Evolutionary conservation across 1,140 invertebrate species (phyloP).

Genomic region (Fopius arisanus): DNA sequence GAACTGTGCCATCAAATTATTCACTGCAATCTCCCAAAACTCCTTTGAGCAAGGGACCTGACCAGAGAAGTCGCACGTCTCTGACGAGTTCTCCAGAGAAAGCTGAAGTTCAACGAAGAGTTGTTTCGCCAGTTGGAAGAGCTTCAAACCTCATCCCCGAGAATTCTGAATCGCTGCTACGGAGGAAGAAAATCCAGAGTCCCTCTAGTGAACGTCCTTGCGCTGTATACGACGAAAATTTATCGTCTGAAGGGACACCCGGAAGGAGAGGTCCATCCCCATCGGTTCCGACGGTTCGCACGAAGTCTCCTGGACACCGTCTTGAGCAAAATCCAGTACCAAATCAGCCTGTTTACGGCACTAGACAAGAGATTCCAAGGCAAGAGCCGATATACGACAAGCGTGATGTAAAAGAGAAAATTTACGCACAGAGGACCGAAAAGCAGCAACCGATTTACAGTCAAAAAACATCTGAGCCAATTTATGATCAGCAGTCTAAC

Average conservation of each 20-base stretch:
- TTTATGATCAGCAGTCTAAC: slow-evolving; percentile 28
- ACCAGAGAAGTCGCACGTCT: neutral
- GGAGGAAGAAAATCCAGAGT: neutral
- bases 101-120: neutral
- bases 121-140: slow-evolving; percentile 7
- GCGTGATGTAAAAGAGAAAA: slow-evolving; percentile 10
- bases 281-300: neutral
- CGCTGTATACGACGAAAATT: slow-evolving; percentile 19
- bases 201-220: slow-evolving; percentile 6
- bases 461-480: slow-evolving; percentile 26
- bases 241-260: slow-evolving; percentile 12
- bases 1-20: neutral
- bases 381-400: neutral
- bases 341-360: slow-evolving; percentile 20
- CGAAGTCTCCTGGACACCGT: neutral
- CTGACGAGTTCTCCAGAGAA: neutral
- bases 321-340: neutral
- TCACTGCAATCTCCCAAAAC: neutral
- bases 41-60: neutral
- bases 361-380: slow-evolving; percentile 11
- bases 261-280: neutral
- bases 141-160: neutral
- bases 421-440: slow-evolving; percentile 17
- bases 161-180: slow-evolving; percentile 6
- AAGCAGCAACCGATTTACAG: slow-evolving; percentile 33